These are phyloP conservation scores for Metacarcinus magister DNA, from an alignment of 2,888 invertebrate genomes.

Conservation along the genomic window DNA sequence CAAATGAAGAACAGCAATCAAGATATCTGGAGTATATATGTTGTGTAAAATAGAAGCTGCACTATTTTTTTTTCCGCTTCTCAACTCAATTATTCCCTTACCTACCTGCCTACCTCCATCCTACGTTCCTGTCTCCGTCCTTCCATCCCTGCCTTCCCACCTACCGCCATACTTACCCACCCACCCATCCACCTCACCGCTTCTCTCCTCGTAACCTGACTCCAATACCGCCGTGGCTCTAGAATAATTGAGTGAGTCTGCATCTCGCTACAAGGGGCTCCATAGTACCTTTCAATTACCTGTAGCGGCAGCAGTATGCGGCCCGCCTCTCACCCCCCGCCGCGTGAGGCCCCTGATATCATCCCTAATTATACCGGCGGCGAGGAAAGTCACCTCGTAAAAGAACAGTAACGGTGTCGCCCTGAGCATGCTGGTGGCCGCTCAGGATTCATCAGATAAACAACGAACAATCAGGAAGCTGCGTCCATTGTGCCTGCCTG, in stretches of 20 bases:
- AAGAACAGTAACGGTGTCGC: not conserved
- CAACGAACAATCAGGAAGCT: not conserved
- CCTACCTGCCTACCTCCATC: not conserved
- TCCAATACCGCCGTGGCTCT: not conserved
- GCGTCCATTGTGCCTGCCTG: slow-evolving; percentile 11
- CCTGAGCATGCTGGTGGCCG: not conserved
- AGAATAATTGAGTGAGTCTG: slow-evolving; percentile 21
- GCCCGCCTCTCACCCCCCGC: slow-evolving; percentile 31
- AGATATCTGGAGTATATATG: not conserved
- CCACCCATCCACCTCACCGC: not conserved
- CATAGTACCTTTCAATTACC: slow-evolving; percentile 57
- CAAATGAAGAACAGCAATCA: not conserved
- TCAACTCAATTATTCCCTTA: not conserved
- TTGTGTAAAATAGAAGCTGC: not conserved
- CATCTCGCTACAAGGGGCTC: not conserved
- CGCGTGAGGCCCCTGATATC: slow-evolving; percentile 51
- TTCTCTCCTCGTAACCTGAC: not conserved
- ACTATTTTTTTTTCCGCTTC: too few species aligned
- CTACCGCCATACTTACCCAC: not conserved
- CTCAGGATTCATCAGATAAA: not conserved
- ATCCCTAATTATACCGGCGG: slow-evolving; percentile 57
- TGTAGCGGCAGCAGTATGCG: slow-evolving; percentile 37
- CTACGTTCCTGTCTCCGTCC: not conserved
- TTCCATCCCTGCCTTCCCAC: not conserved
- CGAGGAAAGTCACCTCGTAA: not conserved